A percentile compares a stretch with the other conserved stretches of the same genome.
These are phyloP conservation scores for Molossus molossus DNA, from an alignment of 2,797 vertebrate genomes.

Conservation along the genomic window DNA sequence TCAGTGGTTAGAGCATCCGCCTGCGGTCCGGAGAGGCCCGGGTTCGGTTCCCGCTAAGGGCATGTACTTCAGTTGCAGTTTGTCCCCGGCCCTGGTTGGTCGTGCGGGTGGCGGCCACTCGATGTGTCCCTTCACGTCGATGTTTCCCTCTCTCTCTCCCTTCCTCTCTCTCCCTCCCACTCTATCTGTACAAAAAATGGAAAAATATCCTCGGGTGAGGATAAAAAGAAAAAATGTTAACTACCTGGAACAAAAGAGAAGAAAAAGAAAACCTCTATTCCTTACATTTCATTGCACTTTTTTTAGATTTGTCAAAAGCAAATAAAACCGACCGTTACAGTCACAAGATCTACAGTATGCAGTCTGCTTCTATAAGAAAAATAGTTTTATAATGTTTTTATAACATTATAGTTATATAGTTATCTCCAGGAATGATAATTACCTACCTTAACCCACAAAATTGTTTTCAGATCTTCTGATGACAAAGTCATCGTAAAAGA, in stretches of 20 bases:
- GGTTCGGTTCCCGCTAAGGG: too few species aligned
- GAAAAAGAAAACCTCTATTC: background rate
- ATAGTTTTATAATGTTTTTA: background rate
- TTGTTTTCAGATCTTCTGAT: background rate
- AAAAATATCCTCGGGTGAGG: too few species aligned
- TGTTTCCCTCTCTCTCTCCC: too few species aligned
- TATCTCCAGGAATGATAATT: conserved; percentile 43
- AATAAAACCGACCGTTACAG: conserved; percentile 6
- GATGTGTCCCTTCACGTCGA: too few species aligned
- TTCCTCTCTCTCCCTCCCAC: too few species aligned
- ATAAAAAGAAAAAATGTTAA: background rate
- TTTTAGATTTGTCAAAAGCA: background rate
- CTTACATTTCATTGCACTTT: background rate
- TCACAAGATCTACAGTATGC: background rate
- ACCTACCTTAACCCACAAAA: conserved; percentile 42
- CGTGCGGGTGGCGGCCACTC: too few species aligned
- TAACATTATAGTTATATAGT: background rate
- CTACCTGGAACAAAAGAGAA: background rate
- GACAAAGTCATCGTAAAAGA: conserved; percentile 49
- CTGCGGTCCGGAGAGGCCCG: too few species aligned
- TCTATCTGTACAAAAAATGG: too few species aligned
- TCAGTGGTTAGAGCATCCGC: too few species aligned
- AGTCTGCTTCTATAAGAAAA: conserved; percentile 59
- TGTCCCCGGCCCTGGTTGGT: too few species aligned
- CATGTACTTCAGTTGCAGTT: too few species aligned